These are phyloP conservation scores for Morpho helenor DNA, from an alignment of 2,888 invertebrate genomes.

Conservation along the genomic window DNA sequence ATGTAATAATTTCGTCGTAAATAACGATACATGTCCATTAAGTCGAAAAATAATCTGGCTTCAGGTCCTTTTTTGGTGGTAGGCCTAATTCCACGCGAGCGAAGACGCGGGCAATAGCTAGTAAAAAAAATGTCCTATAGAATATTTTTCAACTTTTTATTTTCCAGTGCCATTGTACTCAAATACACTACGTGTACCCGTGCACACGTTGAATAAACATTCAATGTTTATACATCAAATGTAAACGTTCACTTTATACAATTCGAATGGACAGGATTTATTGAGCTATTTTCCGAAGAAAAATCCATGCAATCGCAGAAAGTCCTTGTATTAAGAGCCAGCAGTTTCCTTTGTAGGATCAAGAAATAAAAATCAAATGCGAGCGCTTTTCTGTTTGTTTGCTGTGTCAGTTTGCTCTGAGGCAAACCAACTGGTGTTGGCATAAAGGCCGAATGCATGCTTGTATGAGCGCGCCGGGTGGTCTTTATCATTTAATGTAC, in stretches of 20 bases:
- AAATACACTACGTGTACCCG: slow-evolving; percentile 17
- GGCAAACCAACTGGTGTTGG: slow-evolving; percentile 67
- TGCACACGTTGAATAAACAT: slow-evolving; percentile 15
- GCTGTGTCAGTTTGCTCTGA: slow-evolving; percentile 64
- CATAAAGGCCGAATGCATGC: slow-evolving; percentile 44
- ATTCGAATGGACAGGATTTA: slow-evolving; percentile 9
- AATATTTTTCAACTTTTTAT: slow-evolving; percentile 1
- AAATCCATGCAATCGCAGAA: slow-evolving; percentile 1
- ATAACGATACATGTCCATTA: too few species aligned
- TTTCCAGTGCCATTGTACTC: slow-evolving; percentile 17
- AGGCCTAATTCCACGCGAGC: too few species aligned
- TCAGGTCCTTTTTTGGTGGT: too few species aligned
- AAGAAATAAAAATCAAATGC: slow-evolving; percentile 45
- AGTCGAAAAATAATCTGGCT: too few species aligned
- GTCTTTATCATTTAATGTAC: slow-evolving; percentile 76
- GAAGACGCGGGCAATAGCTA: too few species aligned
- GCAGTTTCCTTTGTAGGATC: slow-evolving; percentile 30
- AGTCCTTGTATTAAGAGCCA: slow-evolving; percentile 12
- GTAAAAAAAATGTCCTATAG: too few species aligned
- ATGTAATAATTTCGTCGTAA: too few species aligned
- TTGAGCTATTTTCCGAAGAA: slow-evolving; percentile 6
- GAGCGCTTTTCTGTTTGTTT: slow-evolving; percentile 67
- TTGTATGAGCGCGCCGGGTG: slow-evolving; percentile 61
- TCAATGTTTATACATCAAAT: slow-evolving; percentile 19
- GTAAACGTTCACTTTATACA: slow-evolving; percentile 13